Conservation (phyloP, 2,797 vertebrate genomes). For the Rhinophrynus dorsalis region DNA sequence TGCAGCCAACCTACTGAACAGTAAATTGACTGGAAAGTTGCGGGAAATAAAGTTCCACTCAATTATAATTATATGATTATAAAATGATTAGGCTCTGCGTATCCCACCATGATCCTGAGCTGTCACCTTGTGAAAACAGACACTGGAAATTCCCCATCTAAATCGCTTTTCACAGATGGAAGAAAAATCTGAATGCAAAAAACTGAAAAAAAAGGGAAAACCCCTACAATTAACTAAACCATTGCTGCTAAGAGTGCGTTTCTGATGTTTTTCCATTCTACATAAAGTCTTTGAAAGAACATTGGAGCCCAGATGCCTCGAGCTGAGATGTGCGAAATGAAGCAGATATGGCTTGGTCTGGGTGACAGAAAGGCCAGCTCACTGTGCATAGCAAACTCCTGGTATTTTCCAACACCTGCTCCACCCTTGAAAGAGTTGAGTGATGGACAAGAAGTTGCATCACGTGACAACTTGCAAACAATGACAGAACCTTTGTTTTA, state of each 20-base stretch:
- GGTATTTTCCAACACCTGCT: slow-evolving; percentile 22
- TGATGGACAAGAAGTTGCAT: slow-evolving; percentile 6
- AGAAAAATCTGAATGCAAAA: not conserved
- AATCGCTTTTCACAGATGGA: not conserved
- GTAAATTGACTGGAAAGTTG: not conserved
- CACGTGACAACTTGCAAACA: not conserved
- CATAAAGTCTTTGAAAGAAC: not conserved
- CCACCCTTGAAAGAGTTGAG: not conserved
- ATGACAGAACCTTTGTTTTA: not conserved
- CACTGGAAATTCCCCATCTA: slow-evolving; percentile 31
- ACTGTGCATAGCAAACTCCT: not conserved
- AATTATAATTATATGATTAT: too few species aligned
- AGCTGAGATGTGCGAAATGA: not conserved
- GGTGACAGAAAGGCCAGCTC: not conserved
- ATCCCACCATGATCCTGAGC: not conserved
- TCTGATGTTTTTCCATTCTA: not conserved
- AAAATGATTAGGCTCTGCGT: too few species aligned
- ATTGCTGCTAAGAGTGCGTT: not conserved
- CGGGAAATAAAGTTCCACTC: too few species aligned
- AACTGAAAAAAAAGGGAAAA: slow-evolving; percentile 5
- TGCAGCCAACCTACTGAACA: too few species aligned
- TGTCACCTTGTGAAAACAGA: slow-evolving; percentile 11
- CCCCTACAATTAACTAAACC: not conserved
- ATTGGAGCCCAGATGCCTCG: not conserved
- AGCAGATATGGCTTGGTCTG: not conserved